Conservation (phyloP, 1,140 invertebrate species). For the Cydia amplana region DNA sequence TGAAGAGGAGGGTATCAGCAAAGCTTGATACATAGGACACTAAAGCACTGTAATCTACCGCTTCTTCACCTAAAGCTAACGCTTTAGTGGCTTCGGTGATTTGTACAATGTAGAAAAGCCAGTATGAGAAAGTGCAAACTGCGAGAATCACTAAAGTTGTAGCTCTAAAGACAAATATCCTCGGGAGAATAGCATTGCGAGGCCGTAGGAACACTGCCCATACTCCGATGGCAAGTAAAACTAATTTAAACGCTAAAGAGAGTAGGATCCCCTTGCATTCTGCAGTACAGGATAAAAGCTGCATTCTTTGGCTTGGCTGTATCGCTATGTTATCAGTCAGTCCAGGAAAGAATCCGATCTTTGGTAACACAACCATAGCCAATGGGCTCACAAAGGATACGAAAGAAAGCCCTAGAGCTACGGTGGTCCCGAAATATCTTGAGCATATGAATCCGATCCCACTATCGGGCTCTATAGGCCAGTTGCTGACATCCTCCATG, state of each 20-base stretch:
- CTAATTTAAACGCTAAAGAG: constrained; percentile 94
- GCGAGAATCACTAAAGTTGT: constrained; percentile 93
- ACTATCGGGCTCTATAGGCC: constrained; percentile 87
- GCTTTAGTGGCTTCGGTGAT: constrained; percentile 89
- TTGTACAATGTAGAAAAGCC: constrained; percentile 98
- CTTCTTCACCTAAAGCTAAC: constrained; percentile 87
- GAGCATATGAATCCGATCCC: constrained; percentile 88
- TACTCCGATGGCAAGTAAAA: constrained; percentile 94
- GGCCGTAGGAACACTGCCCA: constrained; percentile 92
- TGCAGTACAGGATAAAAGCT: constrained; percentile 69
- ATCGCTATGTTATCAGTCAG: constrained; percentile 73
- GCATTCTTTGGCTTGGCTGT: constrained; percentile 72
- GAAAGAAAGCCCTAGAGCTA: constrained; percentile 88
- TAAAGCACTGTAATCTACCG: constrained; percentile 89
- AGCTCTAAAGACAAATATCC: constrained; percentile 95
- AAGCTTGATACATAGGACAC: constrained; percentile 95
- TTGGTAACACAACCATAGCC: constrained; percentile 95
- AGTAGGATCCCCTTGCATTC: constrained; percentile 92
- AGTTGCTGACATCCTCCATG: constrained; percentile 92
- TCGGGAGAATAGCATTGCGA: constrained; percentile 92
- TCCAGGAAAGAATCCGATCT: constrained; percentile 89
- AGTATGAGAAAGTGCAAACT: constrained; percentile 96
- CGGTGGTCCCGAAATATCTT: constrained; percentile 87
- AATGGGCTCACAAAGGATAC: constrained; percentile 95
- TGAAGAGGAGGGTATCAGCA: constrained; percentile 95